Base-by-base conservation (phyloP, 2,797 vertebrate genomes). In the Epinephelus awoara region DNA sequence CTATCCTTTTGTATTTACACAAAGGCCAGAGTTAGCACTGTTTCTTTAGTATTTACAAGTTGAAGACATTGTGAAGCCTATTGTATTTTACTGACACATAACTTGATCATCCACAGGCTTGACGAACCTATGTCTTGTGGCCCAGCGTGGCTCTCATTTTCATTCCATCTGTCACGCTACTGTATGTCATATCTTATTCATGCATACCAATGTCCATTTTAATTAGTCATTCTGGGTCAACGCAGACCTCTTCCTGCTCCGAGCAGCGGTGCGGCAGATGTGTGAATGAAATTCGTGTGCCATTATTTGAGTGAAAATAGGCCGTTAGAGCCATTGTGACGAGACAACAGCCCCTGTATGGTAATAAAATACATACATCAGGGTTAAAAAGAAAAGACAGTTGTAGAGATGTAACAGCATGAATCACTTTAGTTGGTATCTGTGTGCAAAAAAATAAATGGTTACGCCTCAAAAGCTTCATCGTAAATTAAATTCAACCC, bases 191-290 rank as follows among this genome's bases (percentile, higher is more conserved):
- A 79, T 91, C 86, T 85, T 87, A 92, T 93, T 92, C 88, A 91
- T 89, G 85, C 84, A 74, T 80, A 88, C 81, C 85, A 85, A 78
- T 93, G 92, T 91, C 92, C 86, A 71, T 91, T 94, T 93, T 92
- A 93, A 93, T 94, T 84, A 91, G 91, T 85, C 69, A 89, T 89
- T 92, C 90, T 86, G 84, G 91, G 92, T 93, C 91, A 91, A 77
- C 8, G 47, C 54, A 69, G 88, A 87, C 75, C 74, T 85, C 85
- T 75, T 86, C 77, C 82, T 88, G 72, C 83, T 89, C 70, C 61
- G 59, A 80, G 89, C 89, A 88, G 85, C 52, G 46, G 75, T 72
- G 69, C 71, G 83, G 67, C 90, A 92, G 83, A 89, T 86, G 88
- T 92, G 87, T 87, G 84, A 91, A 92, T 79, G 68, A 92, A 89